Base-by-base conservation (phyloP, 2,797 vertebrate species). In the Lepus townsendii region DNA sequence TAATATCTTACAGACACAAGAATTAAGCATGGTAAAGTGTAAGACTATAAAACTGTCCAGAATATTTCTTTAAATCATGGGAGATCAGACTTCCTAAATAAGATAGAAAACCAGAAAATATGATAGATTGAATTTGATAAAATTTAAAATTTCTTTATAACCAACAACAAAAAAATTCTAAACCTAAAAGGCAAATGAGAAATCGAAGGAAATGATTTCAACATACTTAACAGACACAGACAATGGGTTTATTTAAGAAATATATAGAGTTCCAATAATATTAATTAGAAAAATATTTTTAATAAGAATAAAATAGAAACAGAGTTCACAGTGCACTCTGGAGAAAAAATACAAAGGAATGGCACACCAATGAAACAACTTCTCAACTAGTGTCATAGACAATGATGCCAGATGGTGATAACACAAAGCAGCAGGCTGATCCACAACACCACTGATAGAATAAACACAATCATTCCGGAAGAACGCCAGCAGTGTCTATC, bases 191-290 rank as follows among this genome's bases (percentile, higher is more conserved):
- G 30, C 47, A 86, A 79, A 54, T 66, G 32, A 94, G 54, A 83
- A 14, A 47, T 24, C 62, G 71, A 82, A 65, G 85, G 63, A 94
- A 93, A 83, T 83, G 85, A 94, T 83, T 32, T 86, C 50, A 82
- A 24, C 3, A 50, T 90, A 80, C 27, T 75, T 78, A 77, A 71
- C 26, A 60, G 10, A 38, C 6, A 71, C 26, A 60, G 10, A 38
- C 6, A 30, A 22, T 90, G 26, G 26, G 42, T 90, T 94, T 32
- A 47, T 38, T 42, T 66, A 6, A 76, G 38, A 14, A 85, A 10
- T 91, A 54, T 16, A 24, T 6, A 76, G 38, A 69, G 50, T 50
- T 93, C 12, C 35, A 71, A 86, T 83, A 66, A 6, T 26, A 6
- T 26, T 26, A 93, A 13, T 75, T 32, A 62, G 3, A n/a, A 24